Base-by-base conservation (phyloP, 2,888 invertebrate genomes). In the Troilus luridus region DNA sequence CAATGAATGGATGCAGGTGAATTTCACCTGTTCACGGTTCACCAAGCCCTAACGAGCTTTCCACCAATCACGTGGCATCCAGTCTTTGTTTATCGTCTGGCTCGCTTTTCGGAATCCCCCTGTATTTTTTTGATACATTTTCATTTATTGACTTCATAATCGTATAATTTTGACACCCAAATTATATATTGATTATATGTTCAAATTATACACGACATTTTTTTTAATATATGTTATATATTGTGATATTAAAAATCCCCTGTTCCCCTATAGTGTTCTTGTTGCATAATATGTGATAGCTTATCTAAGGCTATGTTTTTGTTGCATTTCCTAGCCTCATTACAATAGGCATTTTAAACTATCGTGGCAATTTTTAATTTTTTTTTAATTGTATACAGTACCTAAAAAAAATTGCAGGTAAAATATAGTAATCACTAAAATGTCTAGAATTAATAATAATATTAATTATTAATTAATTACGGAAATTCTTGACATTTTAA, bases 1-100 rank as follows among this genome's bases (percentile, higher is more conserved):
- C 56, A 58, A 85, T 85, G 85, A 85, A 85, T 85, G 85, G 56
- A 85, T 85, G 85, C 85, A 85, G 85, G 85, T 85, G 64, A 88
- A 88, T 60, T 88, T 88, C 60, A 88, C 88, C 88, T 62, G 88
- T 64, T 41, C 60, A 88, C 62, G 64, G 41, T 60, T 58, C 88
- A 58, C 64, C 88, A 88, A 21, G 27, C 60, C n/a, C 88, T 41
- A 88, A 41, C 64, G 58, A 60, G 58, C 88, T 64, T 62, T 88
- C 60, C 41, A 58, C 88, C 88, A 62, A 60, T 64, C 60, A 88
- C 88, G 88, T 88, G 85, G 85, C 85, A 7, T 24, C 67, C 24
- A 67, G 27, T 58, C 85, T 85, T 58, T 85, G 56, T 85, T 54
- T 85, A 56, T 85, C 56, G 85, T 85, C 85, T 85, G 85, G 21